These are phyloP conservation scores for Drosophila paramelanica DNA, from an alignment of 2,888 invertebrate genomes.

Conservation along the genomic window DNA sequence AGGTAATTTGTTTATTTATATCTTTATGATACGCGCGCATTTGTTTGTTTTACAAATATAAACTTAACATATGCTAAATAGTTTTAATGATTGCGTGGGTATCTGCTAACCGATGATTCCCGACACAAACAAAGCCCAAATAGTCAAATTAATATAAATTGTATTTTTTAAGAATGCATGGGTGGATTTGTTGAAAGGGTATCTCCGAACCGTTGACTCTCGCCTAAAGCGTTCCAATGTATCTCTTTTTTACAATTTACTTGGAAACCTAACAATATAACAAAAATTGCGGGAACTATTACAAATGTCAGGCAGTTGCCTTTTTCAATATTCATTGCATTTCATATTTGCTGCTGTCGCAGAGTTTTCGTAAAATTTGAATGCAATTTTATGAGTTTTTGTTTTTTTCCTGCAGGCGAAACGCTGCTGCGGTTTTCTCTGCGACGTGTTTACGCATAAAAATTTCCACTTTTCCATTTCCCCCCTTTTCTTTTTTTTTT, in stretches of 20 bases:
- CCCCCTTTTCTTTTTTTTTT: background rate
- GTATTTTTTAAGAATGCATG: no score
- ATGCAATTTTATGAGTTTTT: conserved; percentile 60
- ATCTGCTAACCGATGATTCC: no score
- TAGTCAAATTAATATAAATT: background rate
- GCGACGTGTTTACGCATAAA: conserved; percentile 71
- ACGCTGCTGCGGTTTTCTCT: conserved; percentile 51
- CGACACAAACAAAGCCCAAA: no score
- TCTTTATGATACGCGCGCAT: no score
- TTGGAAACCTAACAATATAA: background rate
- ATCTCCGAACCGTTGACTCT: background rate
- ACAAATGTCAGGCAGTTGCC: conserved; percentile 40
- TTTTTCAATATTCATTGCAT: conserved; percentile 26
- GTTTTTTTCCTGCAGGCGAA: conserved; percentile 21
- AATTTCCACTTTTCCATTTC: conserved; percentile 44
- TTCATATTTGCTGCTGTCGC: conserved; percentile 13
- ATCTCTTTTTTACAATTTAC: background rate
- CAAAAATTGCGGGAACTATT: conserved; percentile 11
- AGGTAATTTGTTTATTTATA: background rate
- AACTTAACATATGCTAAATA: no score
- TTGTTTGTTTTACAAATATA: no score
- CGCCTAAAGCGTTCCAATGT: background rate
- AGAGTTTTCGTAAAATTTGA: conserved; percentile 53
- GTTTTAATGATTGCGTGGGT: no score
- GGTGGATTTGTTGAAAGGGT: background rate